Conservation (phyloP, 2,888 invertebrate species). For the Drosophila mulleri region DNA sequence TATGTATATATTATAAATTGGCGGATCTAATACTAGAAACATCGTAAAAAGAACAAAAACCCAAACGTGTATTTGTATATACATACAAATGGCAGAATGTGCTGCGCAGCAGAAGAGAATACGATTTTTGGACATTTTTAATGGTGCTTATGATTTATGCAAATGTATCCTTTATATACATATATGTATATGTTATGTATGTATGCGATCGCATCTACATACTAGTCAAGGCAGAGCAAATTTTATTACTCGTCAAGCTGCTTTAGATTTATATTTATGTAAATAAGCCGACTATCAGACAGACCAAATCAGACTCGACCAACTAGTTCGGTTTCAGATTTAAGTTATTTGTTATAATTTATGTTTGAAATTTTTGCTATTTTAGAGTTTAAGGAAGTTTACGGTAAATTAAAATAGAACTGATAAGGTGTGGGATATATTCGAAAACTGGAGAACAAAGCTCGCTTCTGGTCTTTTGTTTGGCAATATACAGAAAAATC, state of each 20-base stretch:
- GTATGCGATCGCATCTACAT: slow-evolving; percentile 43
- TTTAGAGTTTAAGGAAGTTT: slow-evolving; percentile 41
- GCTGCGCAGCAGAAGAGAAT: slow-evolving; percentile 63
- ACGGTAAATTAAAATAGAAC: slow-evolving; percentile 18
- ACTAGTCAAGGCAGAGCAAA: slow-evolving; percentile 67
- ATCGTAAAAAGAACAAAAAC: slow-evolving; percentile 23
- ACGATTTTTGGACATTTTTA: slow-evolving; percentile 64
- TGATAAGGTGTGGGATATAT: slow-evolving; percentile 14
- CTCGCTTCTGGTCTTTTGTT: slow-evolving; percentile 6
- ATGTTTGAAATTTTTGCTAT: slow-evolving; percentile 1
- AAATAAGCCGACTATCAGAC: slow-evolving; percentile 51
- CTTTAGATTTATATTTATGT: slow-evolving; percentile 74
- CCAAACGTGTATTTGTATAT: neutral
- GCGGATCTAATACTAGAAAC: slow-evolving; percentile 66
- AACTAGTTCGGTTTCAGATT: slow-evolving; percentile 46
- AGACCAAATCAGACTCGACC: slow-evolving; percentile 33
- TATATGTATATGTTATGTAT: neutral
- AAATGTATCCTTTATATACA: slow-evolving; percentile 67
- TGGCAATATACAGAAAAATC: slow-evolving; percentile 4
- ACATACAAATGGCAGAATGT: slow-evolving; percentile 59
- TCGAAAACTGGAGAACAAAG: slow-evolving; percentile 14
- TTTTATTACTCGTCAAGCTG: slow-evolving; percentile 65
- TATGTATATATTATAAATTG: slow-evolving; percentile 61
- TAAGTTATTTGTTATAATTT: slow-evolving; percentile 7
- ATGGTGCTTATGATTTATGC: slow-evolving; percentile 80